These are phyloP conservation scores for Spermophilus dauricus DNA, from an alignment of 2,113 vertebrate genomes.

Conservation along the genomic window DNA sequence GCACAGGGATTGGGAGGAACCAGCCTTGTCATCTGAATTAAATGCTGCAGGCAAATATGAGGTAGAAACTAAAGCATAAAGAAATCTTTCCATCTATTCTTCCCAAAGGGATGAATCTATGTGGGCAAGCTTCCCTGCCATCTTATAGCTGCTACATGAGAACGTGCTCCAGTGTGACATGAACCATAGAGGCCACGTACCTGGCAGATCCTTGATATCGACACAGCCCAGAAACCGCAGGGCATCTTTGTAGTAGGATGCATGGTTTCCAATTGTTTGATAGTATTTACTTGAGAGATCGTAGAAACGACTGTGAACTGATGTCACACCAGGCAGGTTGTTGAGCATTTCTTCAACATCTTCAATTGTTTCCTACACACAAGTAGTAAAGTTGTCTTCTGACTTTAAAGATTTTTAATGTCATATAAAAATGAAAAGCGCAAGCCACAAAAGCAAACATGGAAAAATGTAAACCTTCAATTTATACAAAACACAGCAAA, in stretches of 20 bases:
- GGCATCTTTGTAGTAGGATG: slow-evolving; percentile 97
- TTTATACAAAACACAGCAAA: neutral
- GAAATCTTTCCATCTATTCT: neutral
- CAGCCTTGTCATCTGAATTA: neutral
- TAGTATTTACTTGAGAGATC: slow-evolving; percentile 99
- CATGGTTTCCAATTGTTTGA: slow-evolving; percentile 97
- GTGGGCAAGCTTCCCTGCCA: neutral
- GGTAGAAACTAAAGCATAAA: neutral
- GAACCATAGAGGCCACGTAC: slow-evolving; percentile 79
- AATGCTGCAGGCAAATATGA: neutral
- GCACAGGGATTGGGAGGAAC: neutral
- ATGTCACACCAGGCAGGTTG: slow-evolving; percentile 95
- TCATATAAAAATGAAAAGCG: neutral
- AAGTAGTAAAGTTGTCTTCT: neutral
- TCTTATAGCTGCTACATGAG: accelerated
- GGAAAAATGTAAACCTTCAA: neutral
- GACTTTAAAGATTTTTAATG: neutral
- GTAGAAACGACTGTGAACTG: slow-evolving; percentile 97
- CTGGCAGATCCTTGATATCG: slow-evolving; percentile 95
- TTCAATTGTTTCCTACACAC: slow-evolving; percentile 94
- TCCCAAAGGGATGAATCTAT: neutral
- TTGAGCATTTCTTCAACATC: slow-evolving; percentile 97
- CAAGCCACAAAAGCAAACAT: neutral
- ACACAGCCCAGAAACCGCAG: slow-evolving; percentile 97
- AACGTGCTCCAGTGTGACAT: accelerated